Base-by-base conservation (phyloP, 1,140 invertebrate species). In the Ceratina australensis region DNA sequence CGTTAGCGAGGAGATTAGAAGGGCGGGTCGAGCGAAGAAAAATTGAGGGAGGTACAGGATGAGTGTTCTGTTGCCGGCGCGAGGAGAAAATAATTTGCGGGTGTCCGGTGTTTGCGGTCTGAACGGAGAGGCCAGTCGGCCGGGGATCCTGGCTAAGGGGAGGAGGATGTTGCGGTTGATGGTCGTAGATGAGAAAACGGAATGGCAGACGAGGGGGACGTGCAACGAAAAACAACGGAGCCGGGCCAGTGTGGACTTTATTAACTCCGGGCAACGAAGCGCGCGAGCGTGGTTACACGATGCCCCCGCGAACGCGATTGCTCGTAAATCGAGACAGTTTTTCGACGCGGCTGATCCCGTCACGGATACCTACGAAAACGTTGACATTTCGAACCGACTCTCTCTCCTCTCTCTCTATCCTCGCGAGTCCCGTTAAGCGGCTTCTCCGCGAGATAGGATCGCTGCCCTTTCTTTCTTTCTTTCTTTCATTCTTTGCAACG, bases 71-170 rank as follows among this genome's bases (percentile, higher is more conserved):
- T 65, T 50, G 78, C 5, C 33, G 33, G 33, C 33, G 63, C 22
- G 79, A n/a, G n/a, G 86, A 89, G 87, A 89, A 89, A 90, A 89
- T 90, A 89, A 90, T 89, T 89, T 89, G 88, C 86, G 88, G 87
- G 88, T 89, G 88, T 87, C 80, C 88, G 72, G 77, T 85, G 88
- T 90, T 86, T 90, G 88, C 84, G 86, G 87, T 89, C 74, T 83
- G 49, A 63, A n/a, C 33, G 26, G 18, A n/a, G 56, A 49, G 64
- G 77, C 65, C 15, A 49, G 81, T 76, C 68, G 73, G 68, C 49
- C 59, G 63, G 61, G 47, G 33, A n/a, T n/a, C n/a, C n/a, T n/a
- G n/a, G n/a, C n/a, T n/a, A n/a, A n/a, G 50, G 64, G 47, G 50
- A 54, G 59, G 79, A 75, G 73, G 72, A 71, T 77, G 78, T 78